Conservation (phyloP, 2,888 invertebrate species). For the Nineta flava region DNA sequence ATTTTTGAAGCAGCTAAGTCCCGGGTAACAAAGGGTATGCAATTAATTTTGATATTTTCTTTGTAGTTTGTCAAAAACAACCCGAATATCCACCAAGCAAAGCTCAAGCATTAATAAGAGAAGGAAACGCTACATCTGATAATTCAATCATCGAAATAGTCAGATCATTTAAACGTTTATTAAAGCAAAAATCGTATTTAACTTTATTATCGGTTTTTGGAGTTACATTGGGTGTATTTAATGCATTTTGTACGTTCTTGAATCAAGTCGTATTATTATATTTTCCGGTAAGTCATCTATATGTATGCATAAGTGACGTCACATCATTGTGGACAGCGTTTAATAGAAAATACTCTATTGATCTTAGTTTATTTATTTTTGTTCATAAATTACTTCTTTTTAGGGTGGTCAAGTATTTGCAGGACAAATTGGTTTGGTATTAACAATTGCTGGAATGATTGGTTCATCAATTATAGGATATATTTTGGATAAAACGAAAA, state of each 20-base stretch:
- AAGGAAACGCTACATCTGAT: background rate
- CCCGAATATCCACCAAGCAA: slow-evolving; percentile 39
- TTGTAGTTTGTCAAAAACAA: slow-evolving; percentile 36
- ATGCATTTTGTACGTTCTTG: slow-evolving; percentile 41
- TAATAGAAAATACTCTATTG: too few species aligned
- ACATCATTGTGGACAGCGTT: too few species aligned
- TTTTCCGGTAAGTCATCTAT: slow-evolving; percentile 30
- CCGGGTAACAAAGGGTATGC: too few species aligned
- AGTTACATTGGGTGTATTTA: slow-evolving; percentile 36
- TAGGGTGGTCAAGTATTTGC: slow-evolving; percentile 54
- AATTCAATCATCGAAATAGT: slow-evolving; percentile 2
- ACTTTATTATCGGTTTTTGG: slow-evolving; percentile 28
- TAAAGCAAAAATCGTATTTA: slow-evolving; percentile 18
- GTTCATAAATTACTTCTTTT: slow-evolving; percentile 13
- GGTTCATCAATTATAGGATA: slow-evolving; percentile 81
- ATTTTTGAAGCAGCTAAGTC: too few species aligned
- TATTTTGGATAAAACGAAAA: slow-evolving; percentile 78
- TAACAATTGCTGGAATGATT: slow-evolving; percentile 78
- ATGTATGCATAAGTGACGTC: too few species aligned
- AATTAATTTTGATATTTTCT: background rate
- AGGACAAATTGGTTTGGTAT: slow-evolving; percentile 75
- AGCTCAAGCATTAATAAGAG: slow-evolving; percentile 28
- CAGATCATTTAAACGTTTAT: slow-evolving; percentile 14
- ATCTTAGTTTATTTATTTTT: background rate
- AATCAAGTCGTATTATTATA: slow-evolving; percentile 36